Evolutionary conservation across 2,797 vertebrate genomes (phyloP).

Genomic region (Nothura maculosa): DNA sequence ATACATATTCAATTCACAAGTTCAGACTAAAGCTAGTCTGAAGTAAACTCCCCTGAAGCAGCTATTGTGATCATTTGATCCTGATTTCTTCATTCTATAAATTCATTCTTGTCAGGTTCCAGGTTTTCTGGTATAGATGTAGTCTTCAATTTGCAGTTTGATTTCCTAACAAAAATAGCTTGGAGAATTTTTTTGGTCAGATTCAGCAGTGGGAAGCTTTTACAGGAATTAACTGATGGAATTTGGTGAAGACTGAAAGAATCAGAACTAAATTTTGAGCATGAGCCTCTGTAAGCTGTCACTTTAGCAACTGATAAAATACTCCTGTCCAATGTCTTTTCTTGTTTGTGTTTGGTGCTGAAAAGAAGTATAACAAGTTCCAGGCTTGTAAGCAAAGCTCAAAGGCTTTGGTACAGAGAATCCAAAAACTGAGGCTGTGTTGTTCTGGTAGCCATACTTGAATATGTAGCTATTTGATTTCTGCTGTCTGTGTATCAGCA

Average conservation of each 20-base stretch:
- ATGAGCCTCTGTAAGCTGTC: neutral
- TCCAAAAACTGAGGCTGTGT: neutral
- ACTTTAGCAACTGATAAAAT: neutral
- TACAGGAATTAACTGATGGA: neutral
- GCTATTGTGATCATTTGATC: constrained; percentile 3
- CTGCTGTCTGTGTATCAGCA: neutral
- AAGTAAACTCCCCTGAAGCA: neutral
- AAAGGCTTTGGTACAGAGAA: neutral
- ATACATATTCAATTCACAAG: neutral
- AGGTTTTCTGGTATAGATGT: neutral
- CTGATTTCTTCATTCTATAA: constrained; percentile 32
- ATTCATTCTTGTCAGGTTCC: constrained; percentile 5
- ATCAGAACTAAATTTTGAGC: neutral
- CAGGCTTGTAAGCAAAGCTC: neutral
- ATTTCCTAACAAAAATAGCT: constrained; percentile 7
- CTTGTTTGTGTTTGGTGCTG: neutral
- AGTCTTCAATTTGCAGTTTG: neutral
- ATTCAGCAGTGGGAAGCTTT: neutral
- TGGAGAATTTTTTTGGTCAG: neutral
- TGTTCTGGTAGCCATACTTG: neutral
- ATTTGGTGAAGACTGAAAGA: neutral
- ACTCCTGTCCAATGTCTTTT: neutral
- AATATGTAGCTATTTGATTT: neutral
- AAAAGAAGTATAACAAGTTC: neutral
- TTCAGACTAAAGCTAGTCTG: neutral